Evolutionary conservation across 1,140 invertebrate species (phyloP).

Genomic region (Tetranychus urticae): DNA sequence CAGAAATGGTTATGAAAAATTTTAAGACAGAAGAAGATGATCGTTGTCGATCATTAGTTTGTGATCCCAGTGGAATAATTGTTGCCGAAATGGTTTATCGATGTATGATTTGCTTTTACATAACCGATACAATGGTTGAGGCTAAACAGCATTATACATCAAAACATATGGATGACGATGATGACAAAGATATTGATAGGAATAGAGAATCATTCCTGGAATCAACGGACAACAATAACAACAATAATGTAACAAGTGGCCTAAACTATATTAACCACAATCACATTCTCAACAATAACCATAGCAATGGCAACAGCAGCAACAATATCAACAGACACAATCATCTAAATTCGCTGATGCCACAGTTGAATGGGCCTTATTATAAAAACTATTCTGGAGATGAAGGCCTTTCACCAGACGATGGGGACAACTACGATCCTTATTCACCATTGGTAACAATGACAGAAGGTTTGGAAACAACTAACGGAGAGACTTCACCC

Average conservation of each 20-base stretch:
- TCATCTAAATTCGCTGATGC: neutral
- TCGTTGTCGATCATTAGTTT: slow-evolving; percentile 2
- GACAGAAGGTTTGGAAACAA: neutral
- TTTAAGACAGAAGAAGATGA: neutral
- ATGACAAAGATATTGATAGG: neutral
- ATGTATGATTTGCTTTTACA: slow-evolving; percentile 2
- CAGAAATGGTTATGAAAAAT: neutral
- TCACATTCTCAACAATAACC: neutral
- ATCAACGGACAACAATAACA: neutral
- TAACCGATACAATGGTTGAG: slow-evolving; percentile 1
- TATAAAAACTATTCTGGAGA: neutral
- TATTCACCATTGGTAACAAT: neutral
- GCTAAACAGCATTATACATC: neutral
- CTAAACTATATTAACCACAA: neutral
- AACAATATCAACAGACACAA: no score
- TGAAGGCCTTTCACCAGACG: neutral
- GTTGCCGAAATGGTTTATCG: slow-evolving; percentile 7
- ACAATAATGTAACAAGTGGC: neutral
- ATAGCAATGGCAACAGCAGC: neutral
- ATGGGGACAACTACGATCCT: neutral
- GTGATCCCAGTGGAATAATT: slow-evolving; percentile 4
- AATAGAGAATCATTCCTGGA: neutral
- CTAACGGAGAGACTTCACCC: neutral
- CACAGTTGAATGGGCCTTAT: neutral
- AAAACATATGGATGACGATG: slow-evolving; percentile 2